phyloP scores from a whole-genome alignment of 2,797 vertebrate species.

The Gorsachius magnificus region DNA sequence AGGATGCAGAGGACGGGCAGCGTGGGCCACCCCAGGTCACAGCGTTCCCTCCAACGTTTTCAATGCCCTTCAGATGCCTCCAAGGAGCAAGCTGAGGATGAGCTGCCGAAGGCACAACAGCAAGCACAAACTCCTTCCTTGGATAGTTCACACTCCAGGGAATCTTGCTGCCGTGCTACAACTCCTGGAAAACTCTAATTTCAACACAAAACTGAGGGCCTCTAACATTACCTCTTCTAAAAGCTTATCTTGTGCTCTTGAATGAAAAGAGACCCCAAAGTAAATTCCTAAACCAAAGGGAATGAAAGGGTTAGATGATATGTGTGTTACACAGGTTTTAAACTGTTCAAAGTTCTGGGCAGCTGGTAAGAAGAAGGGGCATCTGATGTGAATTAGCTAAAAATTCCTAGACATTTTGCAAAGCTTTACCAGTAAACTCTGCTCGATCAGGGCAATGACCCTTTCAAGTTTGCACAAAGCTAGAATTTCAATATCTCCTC shows the following conservation, averaged over 20 bases:
- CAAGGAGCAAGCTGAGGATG: neutral
- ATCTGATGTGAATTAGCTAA: neutral
- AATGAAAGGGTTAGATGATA: neutral
- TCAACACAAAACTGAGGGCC: neutral
- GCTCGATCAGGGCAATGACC: neutral
- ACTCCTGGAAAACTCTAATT: neutral
- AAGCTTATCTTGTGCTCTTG: neutral
- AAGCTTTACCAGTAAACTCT: conserved; percentile 7
- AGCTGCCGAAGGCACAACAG: neutral
- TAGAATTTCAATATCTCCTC: neutral
- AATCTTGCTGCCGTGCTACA: neutral
- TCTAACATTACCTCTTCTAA: neutral
- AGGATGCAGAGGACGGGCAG: neutral
- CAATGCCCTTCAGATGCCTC: neutral
- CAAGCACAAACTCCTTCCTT: neutral
- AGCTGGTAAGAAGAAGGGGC: neutral
- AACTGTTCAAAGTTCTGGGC: neutral
- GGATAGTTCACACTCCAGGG: neutral
- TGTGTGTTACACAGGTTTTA: neutral
- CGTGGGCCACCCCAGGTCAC: neutral
- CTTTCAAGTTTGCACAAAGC: neutral
- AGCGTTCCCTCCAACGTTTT: neutral
- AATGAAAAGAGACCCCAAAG: neutral
- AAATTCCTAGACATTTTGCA: neutral
- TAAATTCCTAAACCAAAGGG: neutral